Evolutionary conservation across 2,888 invertebrate species (phyloP), one percentile per base, ranked within the genome.

Genomic region (Xylophagus ater): DNA sequence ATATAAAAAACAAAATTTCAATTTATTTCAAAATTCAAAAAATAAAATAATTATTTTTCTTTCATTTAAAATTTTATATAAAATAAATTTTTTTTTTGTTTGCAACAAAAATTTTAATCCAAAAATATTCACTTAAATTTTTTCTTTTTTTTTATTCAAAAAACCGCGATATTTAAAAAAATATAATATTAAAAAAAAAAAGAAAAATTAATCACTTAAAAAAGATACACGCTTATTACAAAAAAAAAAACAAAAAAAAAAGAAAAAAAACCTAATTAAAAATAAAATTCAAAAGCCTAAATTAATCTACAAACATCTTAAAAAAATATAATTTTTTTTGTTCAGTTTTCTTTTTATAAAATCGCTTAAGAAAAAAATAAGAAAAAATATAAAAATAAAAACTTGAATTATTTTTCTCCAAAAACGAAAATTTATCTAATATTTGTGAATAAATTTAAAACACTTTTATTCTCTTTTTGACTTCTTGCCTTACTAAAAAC

Each of bases 401-500:
- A 40, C 23, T 32, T 32, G 31, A 30, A 14, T 30, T 4, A 17
- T 30, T 30, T 29, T 7, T 20, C 12, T 30, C 21, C 10, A 14
- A 18, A 21, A 13, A 23, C 35, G 15, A 15, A 19, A 14, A 41
- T 55, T 59, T 62, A 86, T 63, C 86, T 78, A 58, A 86, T 84
- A 49, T 89, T 86, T 29, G 90, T 87, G 66, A 90, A 93, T 18
- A 93, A 70, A 68, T 92, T 93, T 41, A 93, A 72, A 37, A 90
- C 89, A 45, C 92, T 92, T 63, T 92, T 86, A 52, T 88, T 89
- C 62, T 90, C 90, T 62, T 87, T 88, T 59, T 89, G 89, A 41
- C 90, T 90, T 24, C 92, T 77, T 12, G 92, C 90, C 71, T 97
- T 97, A 57, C 90, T 93, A 68, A 98, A 98, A 0, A 98, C 94